Evolutionary conservation across 2,113 vertebrate species (phyloP).

Genomic region (Phodopus roborovskii): DNA sequence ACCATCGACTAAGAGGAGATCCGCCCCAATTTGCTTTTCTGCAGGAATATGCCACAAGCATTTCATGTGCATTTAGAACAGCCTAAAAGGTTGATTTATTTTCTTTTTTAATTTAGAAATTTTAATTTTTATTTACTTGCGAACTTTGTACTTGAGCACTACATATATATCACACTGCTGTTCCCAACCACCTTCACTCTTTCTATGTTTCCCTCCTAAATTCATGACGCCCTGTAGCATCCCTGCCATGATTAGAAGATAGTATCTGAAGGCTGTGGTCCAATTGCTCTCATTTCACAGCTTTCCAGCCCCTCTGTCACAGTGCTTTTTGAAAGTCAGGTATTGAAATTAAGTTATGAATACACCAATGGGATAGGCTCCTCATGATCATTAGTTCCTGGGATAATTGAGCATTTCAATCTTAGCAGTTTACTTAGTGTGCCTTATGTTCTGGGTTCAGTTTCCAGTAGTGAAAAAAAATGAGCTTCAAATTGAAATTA

Average conservation of each 20-base stretch:
- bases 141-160: background rate
- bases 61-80: background rate
- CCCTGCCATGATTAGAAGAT: background rate
- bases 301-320: background rate
- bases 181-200: background rate
- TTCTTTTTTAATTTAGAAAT: background rate
- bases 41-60: background rate
- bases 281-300: background rate
- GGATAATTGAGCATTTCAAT: background rate
- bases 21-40: background rate
- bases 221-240: background rate
- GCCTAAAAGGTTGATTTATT: background rate
- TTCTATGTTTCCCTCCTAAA: background rate
- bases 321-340: background rate
- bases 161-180: accelerated
- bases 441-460: background rate
- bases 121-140: background rate
- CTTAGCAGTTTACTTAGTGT: too few species aligned
- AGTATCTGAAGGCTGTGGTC: background rate
- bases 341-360: background rate
- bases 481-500: background rate
- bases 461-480: background rate
- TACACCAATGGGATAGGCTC: background rate
- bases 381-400: background rate
- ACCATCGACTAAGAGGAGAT: background rate